Base-by-base conservation (phyloP, 2,888 invertebrate genomes). In the Hecatera dysodea region DNA sequence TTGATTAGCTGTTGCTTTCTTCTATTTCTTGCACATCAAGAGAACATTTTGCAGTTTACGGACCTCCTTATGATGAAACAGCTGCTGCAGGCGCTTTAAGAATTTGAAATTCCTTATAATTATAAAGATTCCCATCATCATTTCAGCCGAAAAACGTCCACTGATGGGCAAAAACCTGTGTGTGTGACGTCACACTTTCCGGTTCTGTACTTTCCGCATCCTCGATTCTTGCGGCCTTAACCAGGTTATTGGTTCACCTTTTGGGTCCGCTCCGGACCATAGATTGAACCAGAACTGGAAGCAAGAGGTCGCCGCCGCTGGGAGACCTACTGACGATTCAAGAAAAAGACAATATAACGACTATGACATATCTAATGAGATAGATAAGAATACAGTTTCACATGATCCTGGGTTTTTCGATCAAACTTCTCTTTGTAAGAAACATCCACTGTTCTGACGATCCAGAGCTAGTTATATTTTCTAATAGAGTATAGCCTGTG, bases 181-280 rank as follows among this genome's bases (percentile, higher is more conserved):
- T 1, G 5, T 24, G 15, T 50, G 15, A 6, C 50, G 6, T 12
- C 9, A 48, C 22, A 48, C 4, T 1, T 1, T 1, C 6, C 22
- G 1, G 1, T 24, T 1, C 12, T 15, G 0, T 5, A 1, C 24
- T 0, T 7, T 15, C 24, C 0, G 4, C 24, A 50, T 15, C 12
- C 15, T 0, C 15, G 24, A 15, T 7, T 15, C 4, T 15, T 0
- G 7, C 15, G 15, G 8, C 50, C 24, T 15, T 15, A 2, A 24
- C 15, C 24, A 50, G 24, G 24, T 15, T 7, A 24, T 22, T 4
- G 6, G 33, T 33, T 1, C 6, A 22, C 24, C 15, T 50, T 50
- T 12, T 24, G n/a, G n/a, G n/a, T n/a, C n/a, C n/a, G n/a, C n/a
- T n/a, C n/a, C n/a, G n/a, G n/a, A n/a, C n/a, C n/a, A n/a, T n/a